Base-by-base conservation (phyloP, 2,113 vertebrate species). In the Gracilinanus agilis region DNA sequence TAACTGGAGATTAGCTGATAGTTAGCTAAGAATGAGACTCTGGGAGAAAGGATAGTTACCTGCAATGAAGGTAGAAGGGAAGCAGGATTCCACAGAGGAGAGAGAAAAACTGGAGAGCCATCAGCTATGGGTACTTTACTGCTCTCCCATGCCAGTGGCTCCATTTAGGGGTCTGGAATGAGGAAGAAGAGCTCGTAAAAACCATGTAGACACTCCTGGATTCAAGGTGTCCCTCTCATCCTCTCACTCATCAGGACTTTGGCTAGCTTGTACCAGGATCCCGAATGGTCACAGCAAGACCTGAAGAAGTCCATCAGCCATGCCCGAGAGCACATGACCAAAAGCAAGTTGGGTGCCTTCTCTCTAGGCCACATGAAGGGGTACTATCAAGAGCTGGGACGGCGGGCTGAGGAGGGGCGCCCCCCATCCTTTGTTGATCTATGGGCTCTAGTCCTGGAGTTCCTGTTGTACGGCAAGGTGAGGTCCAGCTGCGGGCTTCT, bases 211-310 rank as follows among this genome's bases (percentile, higher is more conserved):
- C 44, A 49, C 90, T 90, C 8, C 5, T 58, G 2, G 29, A 27
- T 61, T 53, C 55, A n/a, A 90, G 24, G 54, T 23, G 4, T 11
- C 21, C 44, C 34, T 49, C 9, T 95, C 91, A 24, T 3, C 93
- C 95, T 96, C 19, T 93, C 96, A 56, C 49, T n/a, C 91, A 40
- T 40, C 94, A 99, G 99, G 99, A 92, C 99, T 24, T 98, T 99
- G 98, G 97, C 98, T 10, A 97, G 98, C 53, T 97, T 99, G 44
- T 99, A 99, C 27, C 94, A 97, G 91, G 98, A 99, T 49, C 90
- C 97, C 25, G 95, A 98, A 0, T 99, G 99, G 99, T 99, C 99
- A 0, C 98, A 98, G 40, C 97, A 93, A 24, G 97, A 99, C 95
- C 97, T 99, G 0, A 90, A 97, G 34, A 96, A 29, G 2, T n/a